Conservation (phyloP, 2,797 vertebrate genomes). For the Syngnathus rostellatus region DNA sequence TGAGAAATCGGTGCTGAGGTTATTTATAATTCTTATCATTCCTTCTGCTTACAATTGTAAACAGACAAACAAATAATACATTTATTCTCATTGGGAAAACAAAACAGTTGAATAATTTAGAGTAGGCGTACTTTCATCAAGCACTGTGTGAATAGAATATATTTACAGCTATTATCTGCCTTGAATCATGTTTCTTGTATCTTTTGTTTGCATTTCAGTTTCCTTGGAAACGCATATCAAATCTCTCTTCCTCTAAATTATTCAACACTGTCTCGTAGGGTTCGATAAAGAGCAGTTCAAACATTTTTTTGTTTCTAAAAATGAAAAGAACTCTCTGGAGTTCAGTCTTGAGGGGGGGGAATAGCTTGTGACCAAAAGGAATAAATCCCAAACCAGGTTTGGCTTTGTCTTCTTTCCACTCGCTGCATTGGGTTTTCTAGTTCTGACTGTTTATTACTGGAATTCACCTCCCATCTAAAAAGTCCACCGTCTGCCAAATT, state of each 20-base stretch:
- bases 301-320: slow-evolving; percentile 19
- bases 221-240: slow-evolving; percentile 59
- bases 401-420: slow-evolving; percentile 38
- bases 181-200: slow-evolving; percentile 42
- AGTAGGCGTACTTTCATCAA: slow-evolving; percentile 20
- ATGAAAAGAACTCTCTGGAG: not conserved
- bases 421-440: slow-evolving; percentile 63
- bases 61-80: not conserved
- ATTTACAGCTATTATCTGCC: slow-evolving; percentile 46
- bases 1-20: not conserved
- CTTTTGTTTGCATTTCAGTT: slow-evolving; percentile 44
- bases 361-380: not conserved
- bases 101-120: slow-evolving; percentile 36
- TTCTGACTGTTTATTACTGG: slow-evolving; percentile 50
- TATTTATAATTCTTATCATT: not conserved
- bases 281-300: slow-evolving; percentile 37
- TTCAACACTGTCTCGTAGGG: slow-evolving; percentile 56
- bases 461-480: slow-evolving; percentile 5
- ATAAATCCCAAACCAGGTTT: slow-evolving; percentile 35
- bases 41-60: not conserved
- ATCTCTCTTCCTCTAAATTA: slow-evolving; percentile 53
- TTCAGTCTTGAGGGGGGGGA: slow-evolving; percentile 1
- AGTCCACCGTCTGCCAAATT: not conserved
- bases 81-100: slow-evolving; percentile 12
- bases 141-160: slow-evolving; percentile 33